These are phyloP conservation scores for Tiaroga cobitis DNA, from an alignment of 2,797 vertebrate genomes.

Conservation along the genomic window DNA sequence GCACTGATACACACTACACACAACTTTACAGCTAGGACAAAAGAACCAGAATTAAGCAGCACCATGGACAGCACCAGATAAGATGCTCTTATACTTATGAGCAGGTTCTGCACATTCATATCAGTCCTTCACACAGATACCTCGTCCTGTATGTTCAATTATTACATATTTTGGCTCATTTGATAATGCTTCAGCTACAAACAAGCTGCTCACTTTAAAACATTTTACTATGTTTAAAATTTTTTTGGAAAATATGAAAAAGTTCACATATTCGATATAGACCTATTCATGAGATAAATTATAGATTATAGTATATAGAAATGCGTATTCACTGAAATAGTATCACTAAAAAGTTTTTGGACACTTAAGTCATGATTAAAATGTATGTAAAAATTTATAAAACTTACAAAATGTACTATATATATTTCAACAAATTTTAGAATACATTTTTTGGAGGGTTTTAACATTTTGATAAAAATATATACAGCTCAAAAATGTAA, in stretches of 20 bases:
- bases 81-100: background rate
- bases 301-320: background rate
- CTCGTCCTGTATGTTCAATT: background rate
- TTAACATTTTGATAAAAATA: no score
- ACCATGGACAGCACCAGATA: conserved; percentile 23
- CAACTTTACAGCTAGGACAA: background rate
- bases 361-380: background rate
- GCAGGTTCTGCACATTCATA: background rate
- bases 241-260: background rate
- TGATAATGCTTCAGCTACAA: background rate
- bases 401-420: no score
- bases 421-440: no score
- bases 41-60: background rate
- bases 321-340: background rate
- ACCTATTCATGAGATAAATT: background rate
- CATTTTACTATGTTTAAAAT: background rate
- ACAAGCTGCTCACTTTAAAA: background rate
- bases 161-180: background rate
- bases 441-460: no score
- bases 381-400: no score
- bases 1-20: background rate
- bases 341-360: background rate
- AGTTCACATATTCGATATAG: background rate
- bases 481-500: background rate
- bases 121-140: background rate